Percentiles rank a stretch among this genome's conserved stretches.
Evolutionary conservation across 2,113 vertebrate genomes (phyloP).

Genomic region (Silurus glanis): DNA sequence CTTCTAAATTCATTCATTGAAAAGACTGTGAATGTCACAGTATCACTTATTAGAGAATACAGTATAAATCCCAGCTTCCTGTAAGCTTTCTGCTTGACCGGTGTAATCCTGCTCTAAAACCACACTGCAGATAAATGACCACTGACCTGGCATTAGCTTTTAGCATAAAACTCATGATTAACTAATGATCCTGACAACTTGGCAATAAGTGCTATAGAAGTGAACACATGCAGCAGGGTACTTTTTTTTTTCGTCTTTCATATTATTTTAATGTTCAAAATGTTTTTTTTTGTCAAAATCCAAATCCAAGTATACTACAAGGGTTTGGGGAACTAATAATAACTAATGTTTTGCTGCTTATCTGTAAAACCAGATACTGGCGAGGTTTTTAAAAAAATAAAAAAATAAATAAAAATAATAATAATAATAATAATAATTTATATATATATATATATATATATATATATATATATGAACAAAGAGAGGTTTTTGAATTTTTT

Average conservation of each 20-base stretch:
- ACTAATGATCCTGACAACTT: constrained; percentile 82
- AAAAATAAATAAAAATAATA: too few relatives aligned
- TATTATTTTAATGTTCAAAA: constrained; percentile 82
- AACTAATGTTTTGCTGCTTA: constrained; percentile 83
- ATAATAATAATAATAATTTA: neutral
- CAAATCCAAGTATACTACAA: constrained; percentile 78
- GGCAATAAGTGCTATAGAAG: constrained; percentile 79
- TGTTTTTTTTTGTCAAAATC: constrained; percentile 77
- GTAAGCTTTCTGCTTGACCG: constrained; percentile 15
- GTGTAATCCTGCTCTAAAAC: constrained; percentile 67
- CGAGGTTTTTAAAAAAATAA: too few relatives aligned
- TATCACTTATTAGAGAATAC: neutral
- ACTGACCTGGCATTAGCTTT: constrained; percentile 78
- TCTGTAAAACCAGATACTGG: constrained; percentile 69
- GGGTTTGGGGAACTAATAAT: constrained; percentile 83
- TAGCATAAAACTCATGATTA: constrained; percentile 76
- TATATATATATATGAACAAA: constrained; percentile 50
- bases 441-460: constrained; percentile 41
- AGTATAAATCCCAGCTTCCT: constrained; percentile 34
- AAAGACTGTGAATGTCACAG: neutral
- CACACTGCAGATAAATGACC: constrained; percentile 74
- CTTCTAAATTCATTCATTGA: neutral
- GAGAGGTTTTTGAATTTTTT: neutral
- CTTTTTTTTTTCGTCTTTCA: constrained; percentile 79
- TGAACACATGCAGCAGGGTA: constrained; percentile 71